Base-by-base conservation (phyloP, 2,797 vertebrate species). In the Brotogeris chrysoptera region DNA sequence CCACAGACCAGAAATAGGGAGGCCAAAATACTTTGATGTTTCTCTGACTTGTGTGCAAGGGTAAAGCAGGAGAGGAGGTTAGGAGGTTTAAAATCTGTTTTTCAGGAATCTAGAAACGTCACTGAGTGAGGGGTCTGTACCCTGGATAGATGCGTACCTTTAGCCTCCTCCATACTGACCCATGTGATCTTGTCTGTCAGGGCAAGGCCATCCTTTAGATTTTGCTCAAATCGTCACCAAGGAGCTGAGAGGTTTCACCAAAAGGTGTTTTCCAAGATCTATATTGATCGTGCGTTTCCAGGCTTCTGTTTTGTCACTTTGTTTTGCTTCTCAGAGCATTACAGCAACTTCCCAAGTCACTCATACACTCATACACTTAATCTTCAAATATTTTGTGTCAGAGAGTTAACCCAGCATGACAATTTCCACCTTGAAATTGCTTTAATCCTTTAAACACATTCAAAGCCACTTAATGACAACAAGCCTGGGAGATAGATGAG, bases 101-200 rank as follows among this genome's bases (percentile, higher is more conserved):
- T 69, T 65, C 64, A 61, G 36, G 2, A 63, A 65, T 79, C 16
- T 91, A 46, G 61, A 50, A 28, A 38, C 59, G 38, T 49, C 39
- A 64, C 4, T 25, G 36, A 74, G 10, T 8, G 23, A 89, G 16
- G n/a, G 1, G 2, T 36, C 74, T 85, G 36, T 57, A 27, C 20
- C 36, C 68, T 68, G 36, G 49, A 16, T 8, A 68, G 18, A 9
- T 52, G 25, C 16, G 36, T 38, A 5, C 17, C 32, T 55, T 77
- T 44, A 66, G 10, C 4, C 30, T 86, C 23, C 21, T 24, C 41
- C 27, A 60, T 11, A 65, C 13, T 6, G 3, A 21, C 10, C 18
- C 2, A 0, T 23, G 17, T 2, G 9, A 36, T 27, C 53, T 32
- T 3, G 8, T 10, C 17, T 71, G 10, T 4, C 39, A 38, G 34